phyloP scores from a whole-genome alignment of 2,888 invertebrate genomes.

The Macropis europaea region DNA sequence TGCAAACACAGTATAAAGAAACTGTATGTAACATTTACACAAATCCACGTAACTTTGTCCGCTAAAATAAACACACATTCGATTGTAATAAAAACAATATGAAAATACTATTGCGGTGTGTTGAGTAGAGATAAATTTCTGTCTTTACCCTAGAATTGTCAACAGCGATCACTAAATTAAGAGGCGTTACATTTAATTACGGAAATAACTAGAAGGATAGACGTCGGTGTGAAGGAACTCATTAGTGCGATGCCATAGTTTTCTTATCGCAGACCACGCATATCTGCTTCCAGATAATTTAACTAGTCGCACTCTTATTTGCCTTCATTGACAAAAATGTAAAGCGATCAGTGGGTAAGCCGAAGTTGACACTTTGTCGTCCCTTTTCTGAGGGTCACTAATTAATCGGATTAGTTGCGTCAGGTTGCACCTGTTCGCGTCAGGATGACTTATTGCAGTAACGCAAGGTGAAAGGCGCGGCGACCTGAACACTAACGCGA shows the following conservation, averaged over 20 bases:
- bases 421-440: slow-evolving; percentile 39
- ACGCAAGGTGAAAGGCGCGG: slow-evolving; percentile 37
- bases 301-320: neutral
- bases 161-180: neutral
- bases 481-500: slow-evolving; percentile 14
- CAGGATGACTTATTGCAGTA: slow-evolving; percentile 40
- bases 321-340: slow-evolving; percentile 6
- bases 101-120: neutral
- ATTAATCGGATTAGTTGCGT: slow-evolving; percentile 44
- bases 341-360: slow-evolving; percentile 4
- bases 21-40: too few species aligned
- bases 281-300: slow-evolving; percentile 21
- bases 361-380: neutral
- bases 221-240: neutral
- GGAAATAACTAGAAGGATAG: neutral
- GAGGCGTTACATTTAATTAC: too few species aligned
- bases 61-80: neutral
- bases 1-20: too few species aligned
- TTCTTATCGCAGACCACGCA: neutral
- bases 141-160: neutral
- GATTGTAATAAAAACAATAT: neutral
- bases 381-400: slow-evolving; percentile 11
- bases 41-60: too few species aligned
- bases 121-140: neutral
- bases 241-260: neutral